Evolutionary conservation across 2,888 invertebrate species (phyloP).

Genomic region (Zele albiditarsus): DNA sequence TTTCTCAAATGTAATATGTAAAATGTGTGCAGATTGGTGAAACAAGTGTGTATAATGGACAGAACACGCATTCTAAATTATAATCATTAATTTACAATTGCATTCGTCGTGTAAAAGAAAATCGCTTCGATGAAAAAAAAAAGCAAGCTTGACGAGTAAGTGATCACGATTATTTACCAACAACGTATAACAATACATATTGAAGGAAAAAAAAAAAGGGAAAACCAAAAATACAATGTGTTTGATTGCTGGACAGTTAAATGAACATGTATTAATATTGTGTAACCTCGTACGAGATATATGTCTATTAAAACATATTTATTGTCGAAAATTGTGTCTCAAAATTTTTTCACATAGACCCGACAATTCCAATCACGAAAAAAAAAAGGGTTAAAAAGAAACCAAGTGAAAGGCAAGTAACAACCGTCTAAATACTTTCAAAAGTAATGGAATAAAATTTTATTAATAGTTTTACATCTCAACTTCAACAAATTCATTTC

Average conservation of each 20-base stretch:
- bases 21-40: slow-evolving; percentile 9
- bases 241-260: slow-evolving; percentile 74
- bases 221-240: slow-evolving; percentile 64
- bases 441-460: slow-evolving; percentile 7
- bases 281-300: slow-evolving; percentile 73
- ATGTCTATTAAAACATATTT: slow-evolving; percentile 74
- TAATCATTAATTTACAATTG: slow-evolving; percentile 47
- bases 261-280: slow-evolving; percentile 73
- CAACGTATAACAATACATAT: slow-evolving; percentile 59
- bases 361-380: too few relatives aligned
- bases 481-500: slow-evolving; percentile 52
- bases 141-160: slow-evolving; percentile 46
- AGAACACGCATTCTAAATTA: slow-evolving; percentile 47
- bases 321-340: slow-evolving; percentile 64
- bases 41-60: not conserved
- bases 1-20: slow-evolving; percentile 20
- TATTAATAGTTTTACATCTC: slow-evolving; percentile 16
- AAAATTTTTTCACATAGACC: not conserved
- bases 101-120: slow-evolving; percentile 49
- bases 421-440: not conserved
- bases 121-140: slow-evolving; percentile 34
- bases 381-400: too few relatives aligned
- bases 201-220: slow-evolving; percentile 48
- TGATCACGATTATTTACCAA: slow-evolving; percentile 62
- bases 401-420: too few relatives aligned